Conservation (phyloP, 1,140 invertebrate species). For the Anastrepha obliqua region DNA sequence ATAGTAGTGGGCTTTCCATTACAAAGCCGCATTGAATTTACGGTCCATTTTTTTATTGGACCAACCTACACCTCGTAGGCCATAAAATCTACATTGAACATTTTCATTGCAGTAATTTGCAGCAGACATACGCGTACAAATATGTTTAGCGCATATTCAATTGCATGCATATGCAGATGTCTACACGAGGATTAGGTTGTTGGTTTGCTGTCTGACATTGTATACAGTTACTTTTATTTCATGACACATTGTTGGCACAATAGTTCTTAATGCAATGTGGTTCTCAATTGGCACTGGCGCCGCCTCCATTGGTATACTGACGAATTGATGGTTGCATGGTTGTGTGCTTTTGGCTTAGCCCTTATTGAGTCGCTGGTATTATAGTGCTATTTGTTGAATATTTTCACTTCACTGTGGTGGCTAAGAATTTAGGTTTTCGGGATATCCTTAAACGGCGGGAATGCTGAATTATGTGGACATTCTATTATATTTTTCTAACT, state of each 20-base stretch:
- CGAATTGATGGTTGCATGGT: not conserved
- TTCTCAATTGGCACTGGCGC: not conserved
- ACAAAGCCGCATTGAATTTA: not conserved
- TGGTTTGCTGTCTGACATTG: not conserved
- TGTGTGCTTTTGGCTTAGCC: not conserved
- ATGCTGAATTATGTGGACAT: not conserved
- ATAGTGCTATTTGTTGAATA: not conserved
- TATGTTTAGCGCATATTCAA: too few species aligned
- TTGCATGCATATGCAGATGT: too few species aligned
- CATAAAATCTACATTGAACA: not conserved
- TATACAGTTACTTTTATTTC: not conserved
- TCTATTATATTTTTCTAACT: too few species aligned
- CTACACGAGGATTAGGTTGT: not conserved
- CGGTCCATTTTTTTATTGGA: not conserved
- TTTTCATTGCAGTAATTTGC: constrained; percentile 11
- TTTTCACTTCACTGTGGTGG: not conserved
- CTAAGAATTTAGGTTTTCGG: constrained; percentile 1
- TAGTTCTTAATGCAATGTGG: not conserved
- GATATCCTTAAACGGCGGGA: not conserved
- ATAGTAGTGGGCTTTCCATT: not conserved
- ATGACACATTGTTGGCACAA: not conserved
- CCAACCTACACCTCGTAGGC: not conserved
- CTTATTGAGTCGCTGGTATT: not conserved
- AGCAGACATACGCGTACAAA: too few species aligned
- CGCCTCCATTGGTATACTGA: not conserved